These are phyloP conservation scores for Sycobia sp. DNA, from an alignment of 1,140 invertebrate genomes.

Conservation along the genomic window DNA sequence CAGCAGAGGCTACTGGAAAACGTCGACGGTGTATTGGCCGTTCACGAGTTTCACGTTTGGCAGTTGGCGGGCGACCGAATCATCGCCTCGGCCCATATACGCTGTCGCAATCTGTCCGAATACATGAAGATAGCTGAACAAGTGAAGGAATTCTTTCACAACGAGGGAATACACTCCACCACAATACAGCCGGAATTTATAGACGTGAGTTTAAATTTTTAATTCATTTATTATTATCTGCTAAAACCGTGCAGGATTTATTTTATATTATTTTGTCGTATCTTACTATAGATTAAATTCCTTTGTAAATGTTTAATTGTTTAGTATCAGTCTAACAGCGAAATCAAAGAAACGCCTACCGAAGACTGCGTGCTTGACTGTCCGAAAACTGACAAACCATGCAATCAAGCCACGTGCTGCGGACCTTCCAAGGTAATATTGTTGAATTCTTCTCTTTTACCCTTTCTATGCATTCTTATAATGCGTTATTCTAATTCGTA, in stretches of 20 bases:
- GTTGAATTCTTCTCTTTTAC: neutral
- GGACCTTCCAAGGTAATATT: conserved; percentile 69
- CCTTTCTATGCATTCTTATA: neutral
- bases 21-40: conserved; percentile 87
- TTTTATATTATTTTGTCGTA: neutral
- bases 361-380: conserved; percentile 84
- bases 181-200: conserved; percentile 95
- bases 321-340: conserved; percentile 63
- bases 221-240: neutral
- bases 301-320: conserved; percentile 34
- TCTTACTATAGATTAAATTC: neutral
- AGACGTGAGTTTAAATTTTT: conserved; percentile 45
- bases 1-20: conserved; percentile 82
- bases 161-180: conserved; percentile 89
- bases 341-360: conserved; percentile 59
- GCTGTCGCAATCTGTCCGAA: conserved; percentile 84
- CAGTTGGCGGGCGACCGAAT: conserved; percentile 90
- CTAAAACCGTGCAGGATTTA: no score
- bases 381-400: conserved; percentile 81
- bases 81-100: conserved; percentile 91
- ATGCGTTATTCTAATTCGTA: neutral
- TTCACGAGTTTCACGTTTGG: conserved; percentile 96
- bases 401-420: conserved; percentile 84
- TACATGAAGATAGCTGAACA: conserved; percentile 93
- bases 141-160: conserved; percentile 94